A percentile compares a stretch with the other conserved stretches of the same genome.
phyloP scores from a whole-genome alignment of 2,797 vertebrate species.

The Pempheris klunzingeri region DNA sequence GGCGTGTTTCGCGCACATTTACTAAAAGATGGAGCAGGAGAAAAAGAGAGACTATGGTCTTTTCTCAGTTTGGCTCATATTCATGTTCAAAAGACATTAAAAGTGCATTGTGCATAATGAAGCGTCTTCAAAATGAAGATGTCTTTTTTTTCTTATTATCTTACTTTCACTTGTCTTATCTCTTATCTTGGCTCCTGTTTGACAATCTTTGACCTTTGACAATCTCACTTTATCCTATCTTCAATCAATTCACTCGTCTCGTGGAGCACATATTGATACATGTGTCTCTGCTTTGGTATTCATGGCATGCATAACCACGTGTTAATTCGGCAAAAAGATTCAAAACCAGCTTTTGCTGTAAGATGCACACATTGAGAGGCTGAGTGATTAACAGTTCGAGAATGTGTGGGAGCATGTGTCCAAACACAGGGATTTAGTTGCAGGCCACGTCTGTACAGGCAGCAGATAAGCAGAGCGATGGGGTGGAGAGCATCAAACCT shows the following conservation, averaged over 20 bases:
- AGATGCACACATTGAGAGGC: neutral
- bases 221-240: slow-evolving; percentile 13
- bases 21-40: too few relatives aligned
- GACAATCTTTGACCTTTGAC: slow-evolving; percentile 29
- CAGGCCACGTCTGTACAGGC: slow-evolving; percentile 27
- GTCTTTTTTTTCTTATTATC: too few relatives aligned
- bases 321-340: neutral
- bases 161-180: slow-evolving; percentile 41
- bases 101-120: too few relatives aligned
- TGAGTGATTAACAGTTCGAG: slow-evolving; percentile 36
- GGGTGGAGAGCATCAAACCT: slow-evolving; percentile 64
- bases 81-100: too few relatives aligned
- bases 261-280: neutral
- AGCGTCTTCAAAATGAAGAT: slow-evolving; percentile 1
- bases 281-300: neutral
- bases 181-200: neutral
- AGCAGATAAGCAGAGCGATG: slow-evolving; percentile 62
- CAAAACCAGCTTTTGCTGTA: neutral
- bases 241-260: slow-evolving; percentile 20
- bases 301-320: neutral
- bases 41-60: too few relatives aligned
- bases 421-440: slow-evolving; percentile 48
- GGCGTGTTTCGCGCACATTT: too few relatives aligned
- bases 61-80: too few relatives aligned
- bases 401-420: slow-evolving; percentile 43